Evolutionary conservation across 2,888 invertebrate genomes (phyloP).

Genomic region (Plagodis dolabraria): DNA sequence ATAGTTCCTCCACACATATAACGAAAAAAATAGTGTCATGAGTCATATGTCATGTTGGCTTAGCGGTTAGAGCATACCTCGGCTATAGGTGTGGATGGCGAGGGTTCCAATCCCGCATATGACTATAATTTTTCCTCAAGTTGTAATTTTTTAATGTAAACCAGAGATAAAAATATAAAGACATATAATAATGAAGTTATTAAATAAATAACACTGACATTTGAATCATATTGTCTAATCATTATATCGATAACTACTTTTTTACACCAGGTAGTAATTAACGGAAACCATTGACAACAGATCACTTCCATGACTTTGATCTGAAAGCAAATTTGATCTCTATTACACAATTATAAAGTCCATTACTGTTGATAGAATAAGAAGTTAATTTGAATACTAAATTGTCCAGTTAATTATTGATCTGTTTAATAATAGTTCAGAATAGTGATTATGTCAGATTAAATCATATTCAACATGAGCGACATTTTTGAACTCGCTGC

Average conservation of each 20-base stretch:
- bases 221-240: too few relatives aligned
- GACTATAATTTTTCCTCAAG: too few relatives aligned
- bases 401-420: conserved; percentile 6
- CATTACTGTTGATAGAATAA: not conserved
- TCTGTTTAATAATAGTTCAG: not conserved
- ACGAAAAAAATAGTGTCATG: too few relatives aligned
- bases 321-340: conserved; percentile 12
- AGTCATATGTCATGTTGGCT: too few relatives aligned
- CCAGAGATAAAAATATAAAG: too few relatives aligned
- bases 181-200: too few relatives aligned
- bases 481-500: not conserved
- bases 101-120: too few relatives aligned
- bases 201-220: too few relatives aligned
- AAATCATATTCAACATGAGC: conserved; percentile 6
- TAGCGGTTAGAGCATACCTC: too few relatives aligned
- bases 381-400: conserved; percentile 5
- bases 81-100: too few relatives aligned
- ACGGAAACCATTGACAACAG: conserved; percentile 21
- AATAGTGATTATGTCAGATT: not conserved
- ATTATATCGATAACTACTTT: not conserved
- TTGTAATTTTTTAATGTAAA: too few relatives aligned
- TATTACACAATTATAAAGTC: conserved; percentile 11
- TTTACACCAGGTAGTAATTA: conserved; percentile 15
- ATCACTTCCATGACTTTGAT: conserved; percentile 12
- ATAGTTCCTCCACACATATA: too few relatives aligned